These are phyloP conservation scores for Helicoverpa zea DNA, from an alignment of 1,140 invertebrate species.

Conservation along the genomic window DNA sequence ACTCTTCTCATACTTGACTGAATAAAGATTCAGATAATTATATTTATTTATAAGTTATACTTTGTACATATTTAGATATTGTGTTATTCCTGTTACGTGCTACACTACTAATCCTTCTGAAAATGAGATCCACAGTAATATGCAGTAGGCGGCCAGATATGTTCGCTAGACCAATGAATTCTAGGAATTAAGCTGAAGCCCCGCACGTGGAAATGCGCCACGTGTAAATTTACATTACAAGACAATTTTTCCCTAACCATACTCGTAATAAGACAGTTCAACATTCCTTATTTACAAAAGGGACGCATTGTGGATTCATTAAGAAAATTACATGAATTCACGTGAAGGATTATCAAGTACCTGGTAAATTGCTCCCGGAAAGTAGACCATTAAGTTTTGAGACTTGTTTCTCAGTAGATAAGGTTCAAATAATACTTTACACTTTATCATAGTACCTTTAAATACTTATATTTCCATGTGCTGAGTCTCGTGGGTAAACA, in stretches of 20 bases:
- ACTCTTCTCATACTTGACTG: neutral
- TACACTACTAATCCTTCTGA: neutral
- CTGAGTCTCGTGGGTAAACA: neutral
- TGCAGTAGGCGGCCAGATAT: neutral
- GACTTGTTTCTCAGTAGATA: neutral
- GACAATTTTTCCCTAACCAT: neutral
- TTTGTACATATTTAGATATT: too few relatives aligned
- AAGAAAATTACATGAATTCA: too few relatives aligned
- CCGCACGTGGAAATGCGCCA: slow-evolving; percentile 2
- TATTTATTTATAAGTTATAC: too few relatives aligned
- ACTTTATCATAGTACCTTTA: neutral
- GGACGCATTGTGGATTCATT: too few relatives aligned
- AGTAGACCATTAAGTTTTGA: too few relatives aligned
- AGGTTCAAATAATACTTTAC: slow-evolving; percentile 7
- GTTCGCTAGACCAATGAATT: neutral
- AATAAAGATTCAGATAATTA: too few relatives aligned
- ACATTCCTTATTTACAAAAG: neutral
- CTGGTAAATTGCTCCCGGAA: too few relatives aligned
- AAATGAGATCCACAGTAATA: neutral
- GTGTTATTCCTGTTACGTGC: neutral
- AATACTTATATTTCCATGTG: neutral
- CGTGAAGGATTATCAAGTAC: too few relatives aligned
- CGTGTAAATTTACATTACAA: neutral
- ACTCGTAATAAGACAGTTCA: neutral
- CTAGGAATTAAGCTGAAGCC: slow-evolving; percentile 2